phyloP scores from a whole-genome alignment of 2,113 vertebrate species.

The Gymnogyps californianus region DNA sequence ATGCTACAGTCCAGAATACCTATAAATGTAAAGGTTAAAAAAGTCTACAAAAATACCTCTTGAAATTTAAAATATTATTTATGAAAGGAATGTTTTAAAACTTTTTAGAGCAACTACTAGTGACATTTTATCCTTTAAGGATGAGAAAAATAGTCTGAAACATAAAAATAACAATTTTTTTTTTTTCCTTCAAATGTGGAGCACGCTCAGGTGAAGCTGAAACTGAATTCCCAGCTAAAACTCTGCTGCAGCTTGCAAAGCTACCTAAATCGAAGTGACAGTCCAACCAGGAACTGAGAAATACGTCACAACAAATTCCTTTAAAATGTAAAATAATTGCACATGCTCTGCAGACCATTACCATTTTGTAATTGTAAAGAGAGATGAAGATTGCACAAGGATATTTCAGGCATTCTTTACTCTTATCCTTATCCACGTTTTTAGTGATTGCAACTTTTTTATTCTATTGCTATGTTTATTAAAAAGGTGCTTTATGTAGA shows the following conservation, averaged over 20 bases:
- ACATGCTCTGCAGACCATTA: background rate
- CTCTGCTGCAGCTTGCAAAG: background rate
- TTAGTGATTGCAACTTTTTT: background rate
- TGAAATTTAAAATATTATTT: background rate
- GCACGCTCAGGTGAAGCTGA: background rate
- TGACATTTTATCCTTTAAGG: background rate
- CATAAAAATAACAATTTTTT: rapidly evolving
- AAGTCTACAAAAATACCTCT: background rate
- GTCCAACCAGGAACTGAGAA: background rate
- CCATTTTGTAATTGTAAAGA: background rate
- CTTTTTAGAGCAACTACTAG: background rate
- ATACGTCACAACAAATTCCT: background rate
- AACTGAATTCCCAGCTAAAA: background rate
- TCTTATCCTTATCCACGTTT: background rate
- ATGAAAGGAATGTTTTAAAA: background rate
- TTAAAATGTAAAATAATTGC: background rate
- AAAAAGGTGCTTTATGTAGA: background rate
- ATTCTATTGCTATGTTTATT: background rate
- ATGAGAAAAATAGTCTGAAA: background rate
- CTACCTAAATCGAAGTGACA: background rate
- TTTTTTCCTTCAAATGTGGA: background rate
- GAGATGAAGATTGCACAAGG: background rate
- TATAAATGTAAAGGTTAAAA: background rate
- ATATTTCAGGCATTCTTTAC: background rate
- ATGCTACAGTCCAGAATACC: background rate